phyloP scores from a whole-genome alignment of 2,888 invertebrate genomes.

The Lasioglossum morio region DNA sequence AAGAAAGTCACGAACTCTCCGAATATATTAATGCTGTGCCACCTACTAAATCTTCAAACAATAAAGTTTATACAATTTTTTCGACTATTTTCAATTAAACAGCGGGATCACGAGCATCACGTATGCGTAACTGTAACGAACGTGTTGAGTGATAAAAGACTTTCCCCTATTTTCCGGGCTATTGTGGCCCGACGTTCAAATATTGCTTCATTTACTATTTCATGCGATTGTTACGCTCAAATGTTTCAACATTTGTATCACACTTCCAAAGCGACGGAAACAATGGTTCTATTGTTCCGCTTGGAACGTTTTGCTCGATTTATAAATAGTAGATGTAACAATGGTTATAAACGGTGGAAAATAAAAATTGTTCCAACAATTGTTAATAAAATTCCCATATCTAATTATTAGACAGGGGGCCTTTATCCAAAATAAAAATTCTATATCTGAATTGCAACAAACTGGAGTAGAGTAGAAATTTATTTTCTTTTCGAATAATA shows the following conservation, averaged over 20 bases:
- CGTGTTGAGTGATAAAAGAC: not conserved
- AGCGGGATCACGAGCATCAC: not conserved
- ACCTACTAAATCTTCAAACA: not conserved
- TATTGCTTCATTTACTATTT: not conserved
- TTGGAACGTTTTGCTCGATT: not conserved
- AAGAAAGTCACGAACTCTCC: not conserved
- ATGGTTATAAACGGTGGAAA: too few species aligned
- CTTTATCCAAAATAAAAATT: too few species aligned
- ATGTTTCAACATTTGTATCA: not conserved
- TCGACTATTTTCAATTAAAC: not conserved
- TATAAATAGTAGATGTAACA: not conserved
- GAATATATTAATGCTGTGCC: not conserved
- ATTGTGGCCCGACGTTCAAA: not conserved
- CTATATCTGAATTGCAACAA: too few species aligned
- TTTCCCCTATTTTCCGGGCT: not conserved
- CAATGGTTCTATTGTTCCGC: not conserved
- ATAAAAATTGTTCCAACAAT: too few species aligned
- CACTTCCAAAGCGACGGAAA: not conserved
- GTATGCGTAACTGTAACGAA: not conserved
- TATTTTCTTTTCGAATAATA: too few species aligned
- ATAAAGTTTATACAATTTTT: not conserved
- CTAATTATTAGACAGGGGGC: too few species aligned
- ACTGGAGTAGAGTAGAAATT: too few species aligned
- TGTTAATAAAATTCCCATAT: too few species aligned
- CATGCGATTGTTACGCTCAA: not conserved